Conservation (phyloP, 1,140 invertebrate genomes). For the Aethina tumida region DNA sequence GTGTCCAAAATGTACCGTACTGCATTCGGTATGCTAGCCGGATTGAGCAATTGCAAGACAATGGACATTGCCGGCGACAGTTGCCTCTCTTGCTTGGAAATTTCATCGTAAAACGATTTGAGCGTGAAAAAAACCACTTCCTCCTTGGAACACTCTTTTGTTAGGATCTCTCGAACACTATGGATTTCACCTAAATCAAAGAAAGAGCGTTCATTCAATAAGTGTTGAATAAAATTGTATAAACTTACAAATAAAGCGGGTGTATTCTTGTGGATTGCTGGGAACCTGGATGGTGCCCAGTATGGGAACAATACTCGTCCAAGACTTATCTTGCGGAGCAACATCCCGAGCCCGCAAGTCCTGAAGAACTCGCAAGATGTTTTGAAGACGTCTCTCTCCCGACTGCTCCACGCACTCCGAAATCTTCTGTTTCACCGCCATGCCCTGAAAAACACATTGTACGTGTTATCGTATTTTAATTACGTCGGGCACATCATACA, state of each 20-base stretch:
- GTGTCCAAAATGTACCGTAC: slow-evolving; percentile 33
- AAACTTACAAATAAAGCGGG: slow-evolving; percentile 36
- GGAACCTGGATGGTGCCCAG: slow-evolving; percentile 29
- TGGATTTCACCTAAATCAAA: slow-evolving; percentile 34
- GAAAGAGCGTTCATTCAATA: no score
- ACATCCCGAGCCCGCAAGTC: slow-evolving; percentile 18
- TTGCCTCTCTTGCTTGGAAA: slow-evolving; percentile 33
- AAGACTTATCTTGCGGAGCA: slow-evolving; percentile 19
- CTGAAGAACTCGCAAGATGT: slow-evolving; percentile 26
- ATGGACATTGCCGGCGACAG: slow-evolving; percentile 44
- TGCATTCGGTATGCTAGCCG: slow-evolving; percentile 13
- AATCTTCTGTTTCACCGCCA: slow-evolving; percentile 33
- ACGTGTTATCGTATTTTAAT: no score
- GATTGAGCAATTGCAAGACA: slow-evolving; percentile 41
- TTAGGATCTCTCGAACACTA: slow-evolving; percentile 34
- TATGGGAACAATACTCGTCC: slow-evolving; percentile 24
- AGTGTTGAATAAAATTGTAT: no score
- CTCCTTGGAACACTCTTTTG: slow-evolving; percentile 27
- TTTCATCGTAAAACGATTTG: slow-evolving; percentile 36
- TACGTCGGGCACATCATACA: no score
- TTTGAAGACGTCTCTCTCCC: slow-evolving; percentile 19
- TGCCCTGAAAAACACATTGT: slow-evolving; percentile 11
- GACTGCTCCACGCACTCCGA: slow-evolving; percentile 22
- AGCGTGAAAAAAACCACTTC: slow-evolving; percentile 32
- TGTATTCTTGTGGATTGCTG: slow-evolving; percentile 23